These are phyloP conservation scores for Aptenodytes patagonicus DNA, from an alignment of 2,113 vertebrate species.

Conservation along the genomic window DNA sequence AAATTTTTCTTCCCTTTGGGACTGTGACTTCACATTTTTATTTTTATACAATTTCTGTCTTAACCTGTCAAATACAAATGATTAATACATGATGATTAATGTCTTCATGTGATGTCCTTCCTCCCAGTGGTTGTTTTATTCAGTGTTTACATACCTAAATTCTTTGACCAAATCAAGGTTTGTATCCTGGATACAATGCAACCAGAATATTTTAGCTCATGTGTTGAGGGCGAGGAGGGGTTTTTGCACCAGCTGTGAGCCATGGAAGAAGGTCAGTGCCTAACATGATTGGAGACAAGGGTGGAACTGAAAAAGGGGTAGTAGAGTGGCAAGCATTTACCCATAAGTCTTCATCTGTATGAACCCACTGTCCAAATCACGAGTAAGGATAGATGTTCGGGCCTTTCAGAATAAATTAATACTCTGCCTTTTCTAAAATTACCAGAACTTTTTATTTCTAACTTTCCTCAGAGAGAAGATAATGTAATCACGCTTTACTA, in stretches of 20 bases:
- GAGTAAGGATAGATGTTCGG: accelerated
- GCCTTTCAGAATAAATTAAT: not conserved
- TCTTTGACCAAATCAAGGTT: not conserved
- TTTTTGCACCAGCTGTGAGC: not conserved
- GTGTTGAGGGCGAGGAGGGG: not conserved
- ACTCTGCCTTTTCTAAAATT: not conserved
- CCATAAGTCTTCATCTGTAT: not conserved
- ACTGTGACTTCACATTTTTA: not conserved
- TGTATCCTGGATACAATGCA: not conserved
- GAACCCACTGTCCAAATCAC: not conserved
- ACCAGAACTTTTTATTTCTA: not conserved
- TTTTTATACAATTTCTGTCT: not conserved
- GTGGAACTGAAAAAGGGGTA: not conserved
- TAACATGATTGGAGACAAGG: accelerated
- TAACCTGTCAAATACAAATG: not conserved
- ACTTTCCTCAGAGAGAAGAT: not conserved
- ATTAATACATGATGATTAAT: not conserved
- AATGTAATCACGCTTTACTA: not conserved
- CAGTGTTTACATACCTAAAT: not conserved
- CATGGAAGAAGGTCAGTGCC: not conserved
- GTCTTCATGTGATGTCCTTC: not conserved
- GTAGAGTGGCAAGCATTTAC: not conserved
- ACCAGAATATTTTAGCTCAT: not conserved
- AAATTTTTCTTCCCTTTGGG: not conserved
- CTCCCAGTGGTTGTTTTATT: not conserved